Evolutionary conservation across 37 sponge, comb jelly and placozoan species (phyloP).

Genomic region (Tethya wilhelma): DNA sequence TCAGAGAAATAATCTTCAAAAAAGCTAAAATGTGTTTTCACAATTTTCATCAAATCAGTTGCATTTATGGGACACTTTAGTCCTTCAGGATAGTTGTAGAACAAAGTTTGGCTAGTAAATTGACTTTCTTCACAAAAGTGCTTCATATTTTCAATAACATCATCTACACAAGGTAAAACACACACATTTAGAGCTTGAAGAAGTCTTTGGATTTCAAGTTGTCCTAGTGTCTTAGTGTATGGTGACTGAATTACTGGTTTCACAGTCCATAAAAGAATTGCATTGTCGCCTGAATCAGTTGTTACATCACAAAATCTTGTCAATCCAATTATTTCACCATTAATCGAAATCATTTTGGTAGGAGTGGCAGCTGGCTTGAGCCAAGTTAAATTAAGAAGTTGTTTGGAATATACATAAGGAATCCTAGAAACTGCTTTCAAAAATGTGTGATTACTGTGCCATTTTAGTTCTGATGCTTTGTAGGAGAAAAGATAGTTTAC

Average conservation of each 20-base stretch:
- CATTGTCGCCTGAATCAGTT: neutral
- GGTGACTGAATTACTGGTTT: constrained; percentile 42
- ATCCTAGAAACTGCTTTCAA: constrained; percentile 22
- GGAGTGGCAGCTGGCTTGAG: constrained; percentile 8
- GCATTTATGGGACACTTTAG: neutral
- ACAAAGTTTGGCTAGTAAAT: constrained; percentile 10
- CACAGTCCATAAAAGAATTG: constrained; percentile 53
- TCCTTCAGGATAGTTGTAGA: constrained; percentile 22
- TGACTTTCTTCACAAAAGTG: constrained; percentile 16
- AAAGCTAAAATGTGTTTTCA: constrained; percentile 15
- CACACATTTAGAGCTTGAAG: constrained; percentile 6
- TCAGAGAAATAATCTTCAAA: neutral
- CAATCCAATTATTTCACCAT: too few species aligned
- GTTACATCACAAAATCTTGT: too few species aligned
- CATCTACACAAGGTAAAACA: neutral
- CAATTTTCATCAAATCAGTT: neutral
- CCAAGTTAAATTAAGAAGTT: constrained; percentile 23
- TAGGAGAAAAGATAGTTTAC: constrained; percentile 42
- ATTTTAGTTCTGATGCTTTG: neutral
- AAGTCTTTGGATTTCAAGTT: neutral
- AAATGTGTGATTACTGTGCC: constrained; percentile 8
- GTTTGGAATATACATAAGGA: constrained; percentile 26
- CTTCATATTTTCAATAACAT: constrained; percentile 50
- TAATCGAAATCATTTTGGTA: neutral
- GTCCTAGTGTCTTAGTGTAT: neutral